Evolutionary conservation across 1,140 invertebrate species (phyloP).

Genomic region (Galleria mellonella): DNA sequence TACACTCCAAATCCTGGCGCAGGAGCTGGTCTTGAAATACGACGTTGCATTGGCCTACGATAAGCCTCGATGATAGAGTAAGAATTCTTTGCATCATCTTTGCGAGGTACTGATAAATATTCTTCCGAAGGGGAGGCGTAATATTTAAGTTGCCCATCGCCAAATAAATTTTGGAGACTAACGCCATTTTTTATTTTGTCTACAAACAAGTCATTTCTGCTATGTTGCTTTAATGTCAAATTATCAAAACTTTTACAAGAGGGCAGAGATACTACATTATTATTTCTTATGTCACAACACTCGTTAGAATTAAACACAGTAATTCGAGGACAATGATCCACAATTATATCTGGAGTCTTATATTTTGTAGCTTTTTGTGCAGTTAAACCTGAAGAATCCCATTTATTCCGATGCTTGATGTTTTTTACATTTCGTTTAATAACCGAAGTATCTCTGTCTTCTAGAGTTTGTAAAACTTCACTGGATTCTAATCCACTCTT

Average conservation of each 20-base stretch:
- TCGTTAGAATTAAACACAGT: constrained; percentile 52
- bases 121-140: constrained; percentile 48
- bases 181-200: constrained; percentile 45
- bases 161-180: constrained; percentile 57
- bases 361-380: background rate
- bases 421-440: constrained; percentile 65
- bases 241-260: constrained; percentile 67
- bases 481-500: constrained; percentile 34
- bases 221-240: constrained; percentile 37
- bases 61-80: constrained; percentile 55
- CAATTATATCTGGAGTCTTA: constrained; percentile 37
- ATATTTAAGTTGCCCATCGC: constrained; percentile 52
- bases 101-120: constrained; percentile 16
- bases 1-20: constrained; percentile 54
- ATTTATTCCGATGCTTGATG: constrained; percentile 54
- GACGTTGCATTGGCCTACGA: constrained; percentile 33
- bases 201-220: constrained; percentile 21
- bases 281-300: constrained; percentile 56
- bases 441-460: constrained; percentile 52
- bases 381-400: constrained; percentile 10
- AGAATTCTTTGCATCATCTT: constrained; percentile 47
- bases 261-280: constrained; percentile 41
- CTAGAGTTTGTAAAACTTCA: constrained; percentile 45
- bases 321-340: constrained; percentile 40
- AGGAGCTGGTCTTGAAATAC: constrained; percentile 31